Conservation (phyloP, 1,140 invertebrate species). For the Bombus confusus region DNA sequence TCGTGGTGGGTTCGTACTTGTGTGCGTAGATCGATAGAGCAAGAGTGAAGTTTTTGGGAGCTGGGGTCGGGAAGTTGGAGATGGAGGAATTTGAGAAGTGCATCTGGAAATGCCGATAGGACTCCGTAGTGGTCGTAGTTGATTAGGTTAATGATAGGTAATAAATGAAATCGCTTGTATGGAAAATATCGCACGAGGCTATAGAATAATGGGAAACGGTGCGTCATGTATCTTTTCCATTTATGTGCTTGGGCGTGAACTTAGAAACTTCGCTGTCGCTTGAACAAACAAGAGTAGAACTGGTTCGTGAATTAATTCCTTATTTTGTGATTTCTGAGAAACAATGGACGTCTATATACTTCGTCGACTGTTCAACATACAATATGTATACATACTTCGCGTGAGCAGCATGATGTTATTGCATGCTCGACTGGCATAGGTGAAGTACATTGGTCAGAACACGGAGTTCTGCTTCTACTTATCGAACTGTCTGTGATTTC, state of each 20-base stretch:
- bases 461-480: background rate
- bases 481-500: constrained; percentile 8
- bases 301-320: background rate
- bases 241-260: too few species aligned
- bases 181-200: background rate
- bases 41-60: background rate
- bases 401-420: too few species aligned
- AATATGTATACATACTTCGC: background rate
- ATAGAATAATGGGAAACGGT: background rate
- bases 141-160: background rate
- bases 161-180: background rate
- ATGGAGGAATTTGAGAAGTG: too few species aligned
- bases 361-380: background rate
- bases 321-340: background rate
- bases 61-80: too few species aligned
- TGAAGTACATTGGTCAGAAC: background rate
- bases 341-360: background rate
- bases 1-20: background rate
- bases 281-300: background rate
- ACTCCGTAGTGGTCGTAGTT: background rate
- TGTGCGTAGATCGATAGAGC: background rate
- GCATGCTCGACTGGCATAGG: background rate
- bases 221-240: too few species aligned
- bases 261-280: too few species aligned
- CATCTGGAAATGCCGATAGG: background rate